Percentiles rank a stretch among this genome's conserved stretches.
phyloP scores from a whole-genome alignment of 2,888 invertebrate species.

The Heliconius cydno region DNA sequence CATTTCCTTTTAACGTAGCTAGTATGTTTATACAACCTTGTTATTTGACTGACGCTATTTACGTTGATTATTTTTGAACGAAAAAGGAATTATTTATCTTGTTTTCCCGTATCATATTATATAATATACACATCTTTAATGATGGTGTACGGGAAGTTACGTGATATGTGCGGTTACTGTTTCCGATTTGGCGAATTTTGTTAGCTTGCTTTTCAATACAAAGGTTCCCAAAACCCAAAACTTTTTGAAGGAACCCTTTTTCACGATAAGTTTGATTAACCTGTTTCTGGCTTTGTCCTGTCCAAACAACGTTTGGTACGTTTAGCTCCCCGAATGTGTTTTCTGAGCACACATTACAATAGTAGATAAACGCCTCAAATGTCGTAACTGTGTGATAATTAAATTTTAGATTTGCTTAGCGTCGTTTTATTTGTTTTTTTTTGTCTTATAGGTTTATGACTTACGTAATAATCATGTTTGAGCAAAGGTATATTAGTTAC shows the following conservation, averaged over 20 bases:
- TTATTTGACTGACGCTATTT: slow-evolving; percentile 6
- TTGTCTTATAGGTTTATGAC: neutral
- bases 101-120: slow-evolving; percentile 49
- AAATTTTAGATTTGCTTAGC: neutral
- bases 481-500: neutral
- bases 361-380: slow-evolving; percentile 6
- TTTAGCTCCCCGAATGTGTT: slow-evolving; percentile 2
- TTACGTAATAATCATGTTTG: neutral
- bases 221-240: too few relatives aligned
- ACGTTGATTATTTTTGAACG: slow-evolving; percentile 27
- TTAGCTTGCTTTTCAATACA: too few relatives aligned
- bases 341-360: slow-evolving; percentile 11
- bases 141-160: slow-evolving; percentile 27
- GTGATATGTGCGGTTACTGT: slow-evolving; percentile 32
- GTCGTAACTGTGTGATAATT: slow-evolving; percentile 13
- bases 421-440: neutral
- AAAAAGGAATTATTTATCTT: slow-evolving; percentile 59
- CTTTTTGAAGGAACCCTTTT: slow-evolving; percentile 26
- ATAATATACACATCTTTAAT: slow-evolving; percentile 36
- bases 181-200: slow-evolving; percentile 42
- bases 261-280: slow-evolving; percentile 35
- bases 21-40: slow-evolving; percentile 21
- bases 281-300: slow-evolving; percentile 23
- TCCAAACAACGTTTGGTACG: slow-evolving; percentile 21
- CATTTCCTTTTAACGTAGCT: slow-evolving; percentile 1